Evolutionary conservation across 2,113 vertebrate species (phyloP).

Genomic region (Lethenteron camtschaticum): DNA sequence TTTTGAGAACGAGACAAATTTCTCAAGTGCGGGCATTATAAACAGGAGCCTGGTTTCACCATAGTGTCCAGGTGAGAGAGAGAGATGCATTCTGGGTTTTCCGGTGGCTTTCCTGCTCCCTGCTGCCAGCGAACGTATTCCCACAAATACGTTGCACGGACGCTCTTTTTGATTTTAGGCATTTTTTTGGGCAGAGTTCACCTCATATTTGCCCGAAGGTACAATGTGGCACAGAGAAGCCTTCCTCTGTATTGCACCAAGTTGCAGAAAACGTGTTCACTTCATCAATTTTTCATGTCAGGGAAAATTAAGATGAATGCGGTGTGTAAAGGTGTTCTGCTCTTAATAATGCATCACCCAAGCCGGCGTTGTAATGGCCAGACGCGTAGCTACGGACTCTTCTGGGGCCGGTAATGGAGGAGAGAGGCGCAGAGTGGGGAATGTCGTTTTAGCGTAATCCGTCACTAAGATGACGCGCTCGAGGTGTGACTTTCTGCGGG

Average conservation of each 20-base stretch:
- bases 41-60: too few relatives aligned
- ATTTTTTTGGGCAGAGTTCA: too few relatives aligned
- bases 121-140: too few relatives aligned
- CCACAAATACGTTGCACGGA: too few relatives aligned
- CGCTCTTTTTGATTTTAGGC: too few relatives aligned
- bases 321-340: slow-evolving; percentile 5
- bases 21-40: too few relatives aligned
- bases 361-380: slow-evolving; percentile 5
- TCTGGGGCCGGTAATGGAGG: neutral
- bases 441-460: slow-evolving; percentile 4
- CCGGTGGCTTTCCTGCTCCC: too few relatives aligned
- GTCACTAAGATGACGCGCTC: slow-evolving; percentile 1
- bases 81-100: too few relatives aligned
- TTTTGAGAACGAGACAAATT: too few relatives aligned
- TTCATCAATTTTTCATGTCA: slow-evolving; percentile 6
- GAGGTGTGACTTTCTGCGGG: slow-evolving; percentile 6
- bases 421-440: neutral
- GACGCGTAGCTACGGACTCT: slow-evolving; percentile 1
- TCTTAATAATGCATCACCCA: slow-evolving; percentile 5
- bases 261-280: slow-evolving; percentile 3
- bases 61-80: too few relatives aligned
- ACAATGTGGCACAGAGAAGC: too few relatives aligned
- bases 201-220: too few relatives aligned
- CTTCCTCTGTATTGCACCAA: neutral
- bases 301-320: slow-evolving; percentile 6